Percentiles rank a stretch among this genome's conserved stretches.
Evolutionary conservation across 2,888 invertebrate genomes (phyloP).

Genomic region (Patella depressa): DNA sequence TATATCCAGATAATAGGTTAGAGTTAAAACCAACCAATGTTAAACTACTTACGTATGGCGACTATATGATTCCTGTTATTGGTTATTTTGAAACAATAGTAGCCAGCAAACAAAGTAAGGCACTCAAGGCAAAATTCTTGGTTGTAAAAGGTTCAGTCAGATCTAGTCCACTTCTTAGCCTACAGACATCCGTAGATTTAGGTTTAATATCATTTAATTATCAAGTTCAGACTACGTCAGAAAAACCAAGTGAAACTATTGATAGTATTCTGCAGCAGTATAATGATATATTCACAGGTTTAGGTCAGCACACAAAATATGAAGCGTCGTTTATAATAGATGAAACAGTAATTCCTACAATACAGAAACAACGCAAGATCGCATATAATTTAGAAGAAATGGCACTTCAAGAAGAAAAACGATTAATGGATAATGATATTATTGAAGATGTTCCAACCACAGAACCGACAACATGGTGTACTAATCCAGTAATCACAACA

Average conservation of each 20-base stretch:
- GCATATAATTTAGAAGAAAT: background rate
- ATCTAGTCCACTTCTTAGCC: background rate
- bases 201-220: background rate
- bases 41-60: background rate
- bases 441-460: background rate
- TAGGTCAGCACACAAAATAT: conserved; percentile 5
- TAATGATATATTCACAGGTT: conserved; percentile 3
- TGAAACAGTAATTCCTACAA: background rate
- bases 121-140: background rate
- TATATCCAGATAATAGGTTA: background rate
- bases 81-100: background rate
- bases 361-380: background rate
- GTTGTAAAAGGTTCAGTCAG: background rate
- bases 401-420: background rate
- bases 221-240: background rate
- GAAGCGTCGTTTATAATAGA: background rate
- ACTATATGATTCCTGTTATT: background rate
- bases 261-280: background rate
- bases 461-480: too few relatives aligned
- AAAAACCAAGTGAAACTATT: background rate
- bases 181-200: background rate
- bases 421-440: conserved; percentile 4
- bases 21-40: background rate
- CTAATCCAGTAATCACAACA: too few relatives aligned
- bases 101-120: background rate